Evolutionary conservation across 2,113 vertebrate genomes (phyloP).

Genomic region (Typhlomys cinereus): DNA sequence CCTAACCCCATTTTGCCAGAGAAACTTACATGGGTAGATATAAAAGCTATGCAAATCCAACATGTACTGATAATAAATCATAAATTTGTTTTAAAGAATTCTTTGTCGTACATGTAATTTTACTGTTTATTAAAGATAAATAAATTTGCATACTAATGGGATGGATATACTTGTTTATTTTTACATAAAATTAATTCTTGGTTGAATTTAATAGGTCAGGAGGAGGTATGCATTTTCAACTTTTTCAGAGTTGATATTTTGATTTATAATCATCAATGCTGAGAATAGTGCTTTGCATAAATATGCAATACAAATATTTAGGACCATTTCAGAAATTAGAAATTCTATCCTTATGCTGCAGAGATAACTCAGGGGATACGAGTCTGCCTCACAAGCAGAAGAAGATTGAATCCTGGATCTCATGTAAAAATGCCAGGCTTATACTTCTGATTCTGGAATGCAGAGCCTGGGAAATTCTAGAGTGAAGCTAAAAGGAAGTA

Average conservation of each 20-base stretch:
- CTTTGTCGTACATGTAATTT: not conserved
- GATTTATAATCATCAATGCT: not conserved
- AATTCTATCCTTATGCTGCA: not conserved
- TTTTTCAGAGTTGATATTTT: not conserved
- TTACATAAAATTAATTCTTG: not conserved
- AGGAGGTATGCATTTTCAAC: not conserved
- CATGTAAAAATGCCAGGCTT: too few species aligned
- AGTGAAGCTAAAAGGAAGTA: too few species aligned
- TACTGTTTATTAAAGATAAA: not conserved
- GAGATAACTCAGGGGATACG: too few species aligned
- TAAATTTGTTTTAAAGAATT: not conserved
- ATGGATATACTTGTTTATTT: not conserved
- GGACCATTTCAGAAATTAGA: not conserved
- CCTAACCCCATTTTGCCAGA: not conserved
- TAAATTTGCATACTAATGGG: not conserved
- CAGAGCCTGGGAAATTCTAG: too few species aligned
- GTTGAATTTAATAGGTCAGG: not conserved
- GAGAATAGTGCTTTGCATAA: not conserved
- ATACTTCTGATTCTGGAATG: too few species aligned
- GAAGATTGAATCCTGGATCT: too few species aligned
- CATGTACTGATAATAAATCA: not conserved
- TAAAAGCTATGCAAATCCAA: too few species aligned
- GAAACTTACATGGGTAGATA: not conserved
- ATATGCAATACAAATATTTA: not conserved
- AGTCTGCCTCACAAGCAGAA: too few species aligned